Evolutionary conservation across 2,113 vertebrate genomes (phyloP).

Genomic region (Ptilonorhynchus violaceus): DNA sequence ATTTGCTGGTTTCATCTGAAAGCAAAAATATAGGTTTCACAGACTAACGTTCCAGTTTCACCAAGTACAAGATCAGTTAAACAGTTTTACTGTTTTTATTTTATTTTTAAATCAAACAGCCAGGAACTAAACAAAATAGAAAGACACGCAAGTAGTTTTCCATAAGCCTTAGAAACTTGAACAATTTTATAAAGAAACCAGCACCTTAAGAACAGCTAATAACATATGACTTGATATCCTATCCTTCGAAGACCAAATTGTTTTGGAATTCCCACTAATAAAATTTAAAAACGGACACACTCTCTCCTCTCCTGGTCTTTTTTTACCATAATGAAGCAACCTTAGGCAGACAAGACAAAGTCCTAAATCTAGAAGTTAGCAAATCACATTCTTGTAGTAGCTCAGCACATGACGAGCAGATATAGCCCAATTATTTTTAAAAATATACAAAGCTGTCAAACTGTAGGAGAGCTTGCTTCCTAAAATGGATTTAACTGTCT

Average conservation of each 20-base stretch:
- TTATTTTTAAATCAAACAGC: not conserved
- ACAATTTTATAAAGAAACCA: not conserved
- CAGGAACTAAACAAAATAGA: not conserved
- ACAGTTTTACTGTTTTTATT: not conserved
- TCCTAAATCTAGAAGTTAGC: not conserved
- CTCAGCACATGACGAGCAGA: not conserved
- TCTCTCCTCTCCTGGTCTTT: not conserved
- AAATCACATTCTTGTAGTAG: not conserved
- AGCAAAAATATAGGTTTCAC: not conserved
- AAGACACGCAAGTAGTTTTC: not conserved
- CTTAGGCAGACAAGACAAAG: not conserved
- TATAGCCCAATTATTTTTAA: conserved; percentile 17
- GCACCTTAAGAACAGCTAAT: not conserved
- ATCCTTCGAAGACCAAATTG: not conserved
- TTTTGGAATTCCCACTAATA: not conserved
- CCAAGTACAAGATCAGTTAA: not conserved
- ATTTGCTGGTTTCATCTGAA: not conserved
- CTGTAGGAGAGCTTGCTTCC: not conserved
- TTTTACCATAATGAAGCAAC: not conserved
- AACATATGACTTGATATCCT: not conserved
- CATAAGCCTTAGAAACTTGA: not conserved
- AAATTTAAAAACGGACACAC: not conserved
- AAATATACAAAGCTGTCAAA: conserved; percentile 19
- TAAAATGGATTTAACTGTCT: not conserved
- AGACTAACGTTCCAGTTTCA: not conserved